Evolutionary conservation across 1,140 invertebrate genomes (phyloP).

Genomic region (Zaprionus taronus): DNA sequence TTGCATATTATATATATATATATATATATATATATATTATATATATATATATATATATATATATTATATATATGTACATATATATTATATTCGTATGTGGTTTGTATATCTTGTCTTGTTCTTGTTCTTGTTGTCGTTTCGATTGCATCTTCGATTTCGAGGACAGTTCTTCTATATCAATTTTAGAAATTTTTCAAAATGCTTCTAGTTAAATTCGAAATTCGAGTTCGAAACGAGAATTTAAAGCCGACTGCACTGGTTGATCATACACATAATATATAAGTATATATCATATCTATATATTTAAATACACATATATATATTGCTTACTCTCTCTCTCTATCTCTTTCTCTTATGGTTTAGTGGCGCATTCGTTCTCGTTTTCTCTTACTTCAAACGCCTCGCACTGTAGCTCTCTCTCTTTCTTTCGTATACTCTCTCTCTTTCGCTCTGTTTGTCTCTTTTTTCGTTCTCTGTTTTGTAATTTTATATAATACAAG

Average conservation of each 20-base stretch:
- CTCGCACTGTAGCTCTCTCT: conserved; percentile 5
- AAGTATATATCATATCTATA: conserved; percentile 24
- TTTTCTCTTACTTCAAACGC: background rate
- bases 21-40: no score
- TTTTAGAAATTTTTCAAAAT: conserved; percentile 57
- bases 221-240: conserved; percentile 49
- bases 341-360: conserved; percentile 23
- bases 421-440: conserved; percentile 28
- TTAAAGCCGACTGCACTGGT: conserved; percentile 80
- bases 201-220: conserved; percentile 64
- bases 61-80: no score
- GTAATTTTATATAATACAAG: conserved; percentile 66
- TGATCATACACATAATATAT: conserved; percentile 33
- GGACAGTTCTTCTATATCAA: conserved; percentile 35
- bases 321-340: conserved; percentile 26
- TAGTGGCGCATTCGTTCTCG: background rate
- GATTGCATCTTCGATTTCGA: conserved; percentile 20
- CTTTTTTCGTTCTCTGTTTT: conserved; percentile 17
- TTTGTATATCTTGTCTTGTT: background rate
- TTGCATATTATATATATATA: background rate
- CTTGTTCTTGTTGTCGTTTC: background rate
- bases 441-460: conserved; percentile 11
- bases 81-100: background rate
- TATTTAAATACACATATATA: conserved; percentile 14
- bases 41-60: no score